Percentiles rank a stretch among this genome's conserved stretches.
Conservation (phyloP, 64 coral and sea anemone species). For the Stichodactyla helianthus region DNA sequence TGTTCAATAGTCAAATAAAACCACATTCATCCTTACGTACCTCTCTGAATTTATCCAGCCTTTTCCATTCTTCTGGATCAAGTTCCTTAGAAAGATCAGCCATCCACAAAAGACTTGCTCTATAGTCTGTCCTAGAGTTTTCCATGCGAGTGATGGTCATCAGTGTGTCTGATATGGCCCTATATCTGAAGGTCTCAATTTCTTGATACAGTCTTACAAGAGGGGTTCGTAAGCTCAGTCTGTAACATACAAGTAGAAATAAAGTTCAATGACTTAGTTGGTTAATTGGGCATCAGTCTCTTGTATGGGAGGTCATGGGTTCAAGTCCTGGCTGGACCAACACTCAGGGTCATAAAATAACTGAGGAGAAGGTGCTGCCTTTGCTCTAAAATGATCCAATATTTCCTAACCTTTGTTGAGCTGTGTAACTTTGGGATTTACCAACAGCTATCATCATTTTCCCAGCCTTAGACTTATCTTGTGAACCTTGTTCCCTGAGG, state of each 20-base stretch:
- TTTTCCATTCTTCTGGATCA: conserved; percentile 93
- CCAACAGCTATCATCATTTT: conserved; percentile 99
- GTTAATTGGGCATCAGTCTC: no score
- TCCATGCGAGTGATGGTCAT: conserved; percentile 90
- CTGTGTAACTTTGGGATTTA: conserved; percentile 92
- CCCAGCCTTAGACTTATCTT: conserved; percentile 96
- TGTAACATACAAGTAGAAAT: conserved; percentile 16
- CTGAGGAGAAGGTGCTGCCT: no score
- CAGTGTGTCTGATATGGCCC: conserved; percentile 87
- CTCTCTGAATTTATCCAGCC: conserved; percentile 98
- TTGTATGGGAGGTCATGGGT: no score
- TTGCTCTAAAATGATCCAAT: neutral
- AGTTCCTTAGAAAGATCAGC: conserved; percentile 92
- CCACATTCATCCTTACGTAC: conserved; percentile 17
- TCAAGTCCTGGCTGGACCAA: no score
- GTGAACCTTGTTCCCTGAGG: conserved; percentile 87
- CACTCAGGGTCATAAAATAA: no score
- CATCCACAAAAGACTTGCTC: conserved; percentile 94
- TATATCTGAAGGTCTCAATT: conserved; percentile 89
- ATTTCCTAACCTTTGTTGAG: conserved; percentile 82
- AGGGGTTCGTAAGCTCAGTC: conserved; percentile 81
- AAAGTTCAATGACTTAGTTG: no score
- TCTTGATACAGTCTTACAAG: conserved; percentile 96
- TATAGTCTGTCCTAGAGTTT: conserved; percentile 80
- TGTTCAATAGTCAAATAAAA: no score